phyloP scores from a whole-genome alignment of 2,797 vertebrate genomes.

The Borostomias antarcticus region DNA sequence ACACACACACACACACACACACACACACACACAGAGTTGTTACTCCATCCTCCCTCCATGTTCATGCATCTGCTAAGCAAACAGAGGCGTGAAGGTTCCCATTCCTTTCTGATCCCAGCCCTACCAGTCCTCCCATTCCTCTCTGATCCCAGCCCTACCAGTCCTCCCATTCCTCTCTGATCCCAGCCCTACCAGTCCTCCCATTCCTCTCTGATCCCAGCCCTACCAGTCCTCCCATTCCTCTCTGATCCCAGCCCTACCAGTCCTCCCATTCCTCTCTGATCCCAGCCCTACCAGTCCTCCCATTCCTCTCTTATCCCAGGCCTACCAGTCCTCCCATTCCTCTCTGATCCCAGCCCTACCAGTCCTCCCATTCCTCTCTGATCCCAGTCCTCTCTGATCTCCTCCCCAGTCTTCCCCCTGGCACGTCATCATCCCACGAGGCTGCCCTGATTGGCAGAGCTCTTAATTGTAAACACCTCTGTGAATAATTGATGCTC shows the following conservation, averaged over 20 bases:
- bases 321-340: too few species aligned
- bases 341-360: background rate
- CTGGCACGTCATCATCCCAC: slow-evolving; percentile 27
- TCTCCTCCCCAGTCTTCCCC: background rate
- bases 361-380: too few species aligned
- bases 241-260: background rate
- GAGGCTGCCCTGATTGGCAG: slow-evolving; percentile 53
- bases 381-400: background rate
- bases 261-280: background rate
- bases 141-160: background rate
- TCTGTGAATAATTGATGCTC: slow-evolving; percentile 66
- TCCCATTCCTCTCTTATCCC: background rate
- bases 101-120: background rate
- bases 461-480: slow-evolving; percentile 57
- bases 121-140: background rate
- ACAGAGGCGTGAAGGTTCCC: slow-evolving; percentile 15
- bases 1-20: background rate
- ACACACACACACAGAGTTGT: background rate
- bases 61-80: background rate
- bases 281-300: too few species aligned
- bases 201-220: background rate
- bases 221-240: too few species aligned
- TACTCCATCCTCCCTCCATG: background rate
- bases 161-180: background rate
- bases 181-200: too few species aligned